Evolutionary conservation across 1,140 invertebrate species (phyloP).

Genomic region (Danaus melanippus): DNA sequence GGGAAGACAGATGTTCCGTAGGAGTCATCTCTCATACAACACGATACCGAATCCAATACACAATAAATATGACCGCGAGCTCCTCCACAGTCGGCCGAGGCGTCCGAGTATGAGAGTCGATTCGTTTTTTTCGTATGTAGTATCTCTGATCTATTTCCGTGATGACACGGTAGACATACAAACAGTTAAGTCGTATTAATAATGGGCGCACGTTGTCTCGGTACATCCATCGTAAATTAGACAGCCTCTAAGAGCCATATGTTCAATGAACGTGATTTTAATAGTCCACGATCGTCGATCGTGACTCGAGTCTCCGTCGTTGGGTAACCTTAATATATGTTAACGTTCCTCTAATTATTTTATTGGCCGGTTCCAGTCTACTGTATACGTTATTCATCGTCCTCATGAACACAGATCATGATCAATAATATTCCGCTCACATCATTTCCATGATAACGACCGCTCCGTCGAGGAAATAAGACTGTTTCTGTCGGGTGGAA

Average conservation of each 20-base stretch:
- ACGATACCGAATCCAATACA: slow-evolving; percentile 56
- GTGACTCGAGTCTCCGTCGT: neutral
- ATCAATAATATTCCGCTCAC: too few relatives aligned
- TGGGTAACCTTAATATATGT: too few relatives aligned
- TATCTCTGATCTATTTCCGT: neutral
- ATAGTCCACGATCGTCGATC: slow-evolving; percentile 22
- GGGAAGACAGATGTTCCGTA: slow-evolving; percentile 59
- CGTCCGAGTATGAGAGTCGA: slow-evolving; percentile 17
- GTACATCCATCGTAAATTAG: slow-evolving; percentile 30
- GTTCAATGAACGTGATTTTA: slow-evolving; percentile 29
- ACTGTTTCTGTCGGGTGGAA: too few relatives aligned
- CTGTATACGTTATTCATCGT: too few relatives aligned
- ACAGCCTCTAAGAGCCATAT: slow-evolving; percentile 15
- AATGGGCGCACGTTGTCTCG: slow-evolving; percentile 26
- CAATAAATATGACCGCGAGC: slow-evolving; percentile 51
- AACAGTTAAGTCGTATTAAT: slow-evolving; percentile 34
- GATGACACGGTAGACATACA: slow-evolving; percentile 11
- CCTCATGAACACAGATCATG: too few relatives aligned
- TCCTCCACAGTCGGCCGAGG: slow-evolving; percentile 15
- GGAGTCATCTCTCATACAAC: slow-evolving; percentile 52
- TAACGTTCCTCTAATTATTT: too few relatives aligned
- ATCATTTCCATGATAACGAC: slow-evolving; percentile 10
- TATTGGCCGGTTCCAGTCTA: too few relatives aligned
- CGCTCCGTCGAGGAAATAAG: neutral
- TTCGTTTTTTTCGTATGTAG: slow-evolving; percentile 21